Base-by-base conservation (phyloP, 2,113 vertebrate species). In the Blennius ocellaris region DNA sequence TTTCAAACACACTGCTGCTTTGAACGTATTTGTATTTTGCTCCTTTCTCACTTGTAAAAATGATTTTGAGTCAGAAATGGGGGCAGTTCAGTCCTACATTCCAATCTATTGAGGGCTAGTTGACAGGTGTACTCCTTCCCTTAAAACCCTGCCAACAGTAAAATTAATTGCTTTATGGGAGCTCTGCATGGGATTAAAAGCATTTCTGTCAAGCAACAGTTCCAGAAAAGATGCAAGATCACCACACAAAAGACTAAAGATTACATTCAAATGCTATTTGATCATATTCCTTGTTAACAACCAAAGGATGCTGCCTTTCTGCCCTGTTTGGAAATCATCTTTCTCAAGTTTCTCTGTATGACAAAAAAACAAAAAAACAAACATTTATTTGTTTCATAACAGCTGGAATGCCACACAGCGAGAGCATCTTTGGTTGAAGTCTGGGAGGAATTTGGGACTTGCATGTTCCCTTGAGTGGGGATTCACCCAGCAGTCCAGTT, bases 161-260 rank as follows among this genome's bases (percentile, higher is more conserved):
- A 41, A 62, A 15, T 76, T 60, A 76, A 67, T 48, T 65, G 53
- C 47, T 49, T 81, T 78, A 40, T 43, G 14, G 63, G 17, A 60
- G 52, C 49, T 60, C 59, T 60, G 38, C 53, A 61, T 55, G 78
- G 63, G 38, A 74, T 66, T 71, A 67, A 80, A 76, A 84, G 80
- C 70, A 65, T 43, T 43, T 49, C 67, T 69, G 75, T 76, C 53
- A 75, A 30, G 55, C 48, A 64, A 50, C 11, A 55, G 54, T 49
- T 56, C 40, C 69, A 85, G 21, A 75, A 69, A 83, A 37, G 49
- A 82, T 79, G 72, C 41, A 59, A 52, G 57, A 70, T 58, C 75
- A 84, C 62, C 49, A 49, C 69, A 75, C 59, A n/a, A 5, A 4
- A 15, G 14, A 62, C 67, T 37, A 60, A 6, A 56, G 37, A 76